phyloP scores from a whole-genome alignment of 2,797 vertebrate species.

The Pteropus rufus region DNA sequence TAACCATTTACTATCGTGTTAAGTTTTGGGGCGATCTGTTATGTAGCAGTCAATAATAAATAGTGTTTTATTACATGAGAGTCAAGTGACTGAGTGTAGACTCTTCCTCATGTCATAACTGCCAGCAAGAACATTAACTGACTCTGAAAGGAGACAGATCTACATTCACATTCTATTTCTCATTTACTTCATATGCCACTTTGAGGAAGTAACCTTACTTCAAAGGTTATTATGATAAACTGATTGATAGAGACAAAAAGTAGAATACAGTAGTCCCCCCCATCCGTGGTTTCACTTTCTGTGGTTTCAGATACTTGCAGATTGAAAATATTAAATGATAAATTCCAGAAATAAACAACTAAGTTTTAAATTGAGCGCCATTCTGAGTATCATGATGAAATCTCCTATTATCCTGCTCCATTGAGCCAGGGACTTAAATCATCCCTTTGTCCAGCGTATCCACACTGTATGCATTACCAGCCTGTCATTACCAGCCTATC shows the following conservation, averaged over 20 bases:
- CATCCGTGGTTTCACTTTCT: neutral
- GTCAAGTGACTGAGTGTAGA: neutral
- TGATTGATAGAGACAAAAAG: neutral
- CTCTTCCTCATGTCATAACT: neutral
- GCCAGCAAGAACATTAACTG: neutral
- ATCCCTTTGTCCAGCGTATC: neutral
- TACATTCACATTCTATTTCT: neutral
- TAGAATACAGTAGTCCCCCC: neutral
- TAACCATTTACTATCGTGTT: neutral
- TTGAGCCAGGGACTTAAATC: neutral
- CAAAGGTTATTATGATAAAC: slow-evolving; percentile 1
- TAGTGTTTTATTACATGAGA: neutral
- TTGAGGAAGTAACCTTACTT: neutral
- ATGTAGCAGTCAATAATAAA: neutral
- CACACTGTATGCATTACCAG: neutral
- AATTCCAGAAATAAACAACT: neutral
- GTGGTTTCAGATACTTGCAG: neutral
- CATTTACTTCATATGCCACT: neutral
- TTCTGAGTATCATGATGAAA: neutral
- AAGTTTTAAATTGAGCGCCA: neutral
- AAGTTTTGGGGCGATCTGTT: neutral
- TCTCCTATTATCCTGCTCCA: neutral
- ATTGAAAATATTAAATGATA: neutral
- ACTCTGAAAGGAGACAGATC: neutral
- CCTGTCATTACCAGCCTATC: neutral